Evolutionary conservation across 2,888 invertebrate species (phyloP), one percentile per base, ranked within the genome.

Genomic region (Exephanes ischioxanthus): DNA sequence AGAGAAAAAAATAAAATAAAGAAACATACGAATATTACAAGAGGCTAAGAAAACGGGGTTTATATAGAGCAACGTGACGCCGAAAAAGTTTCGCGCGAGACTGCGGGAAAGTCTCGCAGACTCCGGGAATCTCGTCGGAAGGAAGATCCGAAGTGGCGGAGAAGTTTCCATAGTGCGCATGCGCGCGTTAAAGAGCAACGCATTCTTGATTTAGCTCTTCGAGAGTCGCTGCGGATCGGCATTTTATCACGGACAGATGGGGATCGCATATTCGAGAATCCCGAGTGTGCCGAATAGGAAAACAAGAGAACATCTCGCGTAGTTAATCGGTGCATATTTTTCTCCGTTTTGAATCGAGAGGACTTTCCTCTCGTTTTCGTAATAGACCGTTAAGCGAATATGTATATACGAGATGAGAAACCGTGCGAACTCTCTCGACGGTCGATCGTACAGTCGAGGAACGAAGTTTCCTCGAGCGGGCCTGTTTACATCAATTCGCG

Each of bases 21-120:
- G 4, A 30, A 11, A 61, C 9, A 41, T 41, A 2, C 30, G 30
- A 41, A 51, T 33, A 45, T 19, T 30, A 26, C 48, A 45, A 33
- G 16, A 16, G n/a, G 37, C 2, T 1, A n/a, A 37, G 14, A 63
- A 63, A 16, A 5, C 33, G 63, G 19, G 16, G 30, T 26, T 16
- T 37, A 45, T 4, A 16, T 5, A 11, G 51, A 66, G 63, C 41
- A 22, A 45, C 33, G 58, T 58, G 48, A 41, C 14, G 30, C 68
- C 45, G 45, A 51, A 61, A 72, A 55, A 58, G 37, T 77, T 72
- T 71, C 58, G 48, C 58, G 77, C 77, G 11, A 72, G 78, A 83
- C 83, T 83, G 83, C 67, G 26, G 30, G 72, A 72, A 78, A 66
- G 67, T 48, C 26, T 76, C 70, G 6, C 53, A 41, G 37, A n/a